These are phyloP conservation scores for Caradrina kadenii DNA, from an alignment of 2,888 invertebrate genomes.

Conservation along the genomic window DNA sequence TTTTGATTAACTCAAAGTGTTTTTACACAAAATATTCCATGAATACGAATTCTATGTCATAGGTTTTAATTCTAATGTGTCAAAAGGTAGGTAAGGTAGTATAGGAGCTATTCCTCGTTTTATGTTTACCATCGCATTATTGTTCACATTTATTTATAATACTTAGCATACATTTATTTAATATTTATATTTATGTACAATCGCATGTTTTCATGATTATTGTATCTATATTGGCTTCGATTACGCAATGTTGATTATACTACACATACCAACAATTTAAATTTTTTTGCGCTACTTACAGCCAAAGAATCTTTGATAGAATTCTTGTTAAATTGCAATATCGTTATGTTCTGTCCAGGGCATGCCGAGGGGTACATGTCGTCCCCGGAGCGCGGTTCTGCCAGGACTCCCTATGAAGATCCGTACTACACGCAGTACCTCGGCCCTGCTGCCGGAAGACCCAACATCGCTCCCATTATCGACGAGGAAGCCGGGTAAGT, in stretches of 20 bases:
- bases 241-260: constrained; percentile 29
- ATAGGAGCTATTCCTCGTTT: constrained; percentile 21
- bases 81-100: constrained; percentile 20
- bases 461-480: constrained; percentile 96
- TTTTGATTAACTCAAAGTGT: constrained; percentile 4
- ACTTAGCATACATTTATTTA: no score
- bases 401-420: constrained; percentile 95
- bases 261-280: constrained; percentile 2
- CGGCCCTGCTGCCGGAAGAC: constrained; percentile 92
- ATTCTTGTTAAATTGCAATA: constrained; percentile 3
- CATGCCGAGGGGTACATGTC: constrained; percentile 94
- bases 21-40: constrained; percentile 2
- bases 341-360: constrained; percentile 65
- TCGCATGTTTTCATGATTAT: constrained; percentile 65
- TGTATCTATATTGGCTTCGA: constrained; percentile 43
- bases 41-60: neutral
- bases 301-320: neutral
- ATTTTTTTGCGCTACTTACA: constrained; percentile 16
- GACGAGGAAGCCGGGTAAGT: constrained; percentile 96
- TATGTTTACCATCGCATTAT: constrained; percentile 21
- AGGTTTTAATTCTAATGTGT: neutral
- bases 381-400: constrained; percentile 94
- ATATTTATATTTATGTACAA: constrained; percentile 43
- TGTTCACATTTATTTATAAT: constrained; percentile 27
- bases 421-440: constrained; percentile 96